These are phyloP conservation scores for Hirundo rustica DNA, from an alignment of 2,797 vertebrate genomes.

Conservation along the genomic window DNA sequence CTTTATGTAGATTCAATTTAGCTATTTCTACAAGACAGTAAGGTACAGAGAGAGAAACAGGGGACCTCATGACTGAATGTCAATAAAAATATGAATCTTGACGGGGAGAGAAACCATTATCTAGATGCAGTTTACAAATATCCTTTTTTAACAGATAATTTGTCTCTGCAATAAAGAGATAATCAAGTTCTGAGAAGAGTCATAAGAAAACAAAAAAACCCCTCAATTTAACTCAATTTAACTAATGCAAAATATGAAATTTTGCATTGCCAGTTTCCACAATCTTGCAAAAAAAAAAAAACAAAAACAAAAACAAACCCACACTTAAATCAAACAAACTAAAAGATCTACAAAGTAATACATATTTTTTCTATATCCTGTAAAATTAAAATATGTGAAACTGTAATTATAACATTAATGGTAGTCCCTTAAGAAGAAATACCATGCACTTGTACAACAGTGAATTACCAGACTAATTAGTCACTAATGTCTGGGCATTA, in stretches of 20 bases:
- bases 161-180: background rate
- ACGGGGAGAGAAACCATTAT: background rate
- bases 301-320: rapidly evolving
- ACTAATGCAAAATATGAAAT: background rate
- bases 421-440: background rate
- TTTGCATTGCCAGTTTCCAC: background rate
- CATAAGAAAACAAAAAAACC: background rate
- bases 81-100: background rate
- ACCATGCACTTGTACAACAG: background rate
- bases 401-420: background rate
- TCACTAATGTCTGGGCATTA: background rate
- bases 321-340: background rate
- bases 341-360: background rate
- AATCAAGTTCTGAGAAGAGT: background rate
- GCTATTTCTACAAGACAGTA: background rate
- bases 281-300: background rate
- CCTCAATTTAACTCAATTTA: background rate
- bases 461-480: background rate
- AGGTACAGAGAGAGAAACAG: background rate
- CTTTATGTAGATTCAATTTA: background rate
- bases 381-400: background rate
- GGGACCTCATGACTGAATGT: background rate
- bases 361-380: background rate
- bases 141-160: background rate
- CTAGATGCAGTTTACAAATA: background rate